Evolutionary conservation across 1,140 invertebrate genomes (phyloP).

Genomic region (Drosophila paulistorum): DNA sequence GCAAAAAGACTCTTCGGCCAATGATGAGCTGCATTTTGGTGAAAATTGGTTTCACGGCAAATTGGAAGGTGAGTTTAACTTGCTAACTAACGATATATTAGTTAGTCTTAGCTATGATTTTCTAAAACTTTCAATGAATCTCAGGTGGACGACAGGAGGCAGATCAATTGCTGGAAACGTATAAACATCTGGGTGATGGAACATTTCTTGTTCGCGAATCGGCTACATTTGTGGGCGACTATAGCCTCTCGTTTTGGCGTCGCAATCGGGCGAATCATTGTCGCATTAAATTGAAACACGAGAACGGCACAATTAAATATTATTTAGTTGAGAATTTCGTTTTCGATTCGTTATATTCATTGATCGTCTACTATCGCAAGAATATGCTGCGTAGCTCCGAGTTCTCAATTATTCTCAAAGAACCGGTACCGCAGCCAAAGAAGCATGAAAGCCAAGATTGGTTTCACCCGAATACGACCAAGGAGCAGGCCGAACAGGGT

Average conservation of each 20-base stretch:
- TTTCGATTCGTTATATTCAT: slow-evolving; percentile 96
- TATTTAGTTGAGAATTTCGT: slow-evolving; percentile 94
- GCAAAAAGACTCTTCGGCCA: slow-evolving; percentile 81
- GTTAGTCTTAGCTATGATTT: neutral
- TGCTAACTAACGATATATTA: neutral
- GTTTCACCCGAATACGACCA: slow-evolving; percentile 93
- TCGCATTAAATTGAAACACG: slow-evolving; percentile 94
- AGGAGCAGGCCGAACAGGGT: slow-evolving; percentile 93
- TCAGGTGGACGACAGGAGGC: slow-evolving; percentile 87
- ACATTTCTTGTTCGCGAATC: slow-evolving; percentile 97
- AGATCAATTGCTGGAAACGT: slow-evolving; percentile 88
- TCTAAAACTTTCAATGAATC: neutral
- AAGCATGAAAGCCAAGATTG: slow-evolving; percentile 97
- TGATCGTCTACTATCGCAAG: slow-evolving; percentile 95
- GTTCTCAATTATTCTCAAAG: slow-evolving; percentile 93
- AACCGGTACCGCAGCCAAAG: slow-evolving; percentile 97
- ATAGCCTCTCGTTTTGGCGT: slow-evolving; percentile 97
- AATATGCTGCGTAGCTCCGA: slow-evolving; percentile 94
- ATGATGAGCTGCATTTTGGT: slow-evolving; percentile 95
- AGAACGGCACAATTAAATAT: slow-evolving; percentile 94
- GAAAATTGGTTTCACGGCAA: slow-evolving; percentile 98
- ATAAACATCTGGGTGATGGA: slow-evolving; percentile 95
- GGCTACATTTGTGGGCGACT: slow-evolving; percentile 98
- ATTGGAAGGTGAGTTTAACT: slow-evolving; percentile 84
- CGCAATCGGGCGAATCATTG: slow-evolving; percentile 96